A percentile compares a stretch with the other conserved stretches of the same genome.
Conservation (phyloP, 1,140 invertebrate species). For the Drosophila kikkawai region DNA sequence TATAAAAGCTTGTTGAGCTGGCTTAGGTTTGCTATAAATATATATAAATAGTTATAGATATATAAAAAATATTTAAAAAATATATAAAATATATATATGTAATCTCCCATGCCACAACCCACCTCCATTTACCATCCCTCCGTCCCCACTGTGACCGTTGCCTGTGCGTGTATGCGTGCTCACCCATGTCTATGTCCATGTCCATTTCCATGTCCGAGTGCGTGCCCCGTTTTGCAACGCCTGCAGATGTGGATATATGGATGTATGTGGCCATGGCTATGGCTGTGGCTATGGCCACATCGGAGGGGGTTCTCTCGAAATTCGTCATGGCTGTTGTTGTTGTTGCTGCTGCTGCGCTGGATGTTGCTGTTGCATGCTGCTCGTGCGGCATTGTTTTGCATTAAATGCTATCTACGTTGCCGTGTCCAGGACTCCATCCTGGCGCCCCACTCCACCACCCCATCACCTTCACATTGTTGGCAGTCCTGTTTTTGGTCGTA, state of each 20-base stretch:
- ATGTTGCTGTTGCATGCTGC: constrained; percentile 32
- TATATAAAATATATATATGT: too few relatives aligned
- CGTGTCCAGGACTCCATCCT: constrained; percentile 47
- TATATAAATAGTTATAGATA: too few relatives aligned
- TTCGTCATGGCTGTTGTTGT: constrained; percentile 64
- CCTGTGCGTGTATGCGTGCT: constrained; percentile 10
- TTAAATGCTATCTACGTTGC: constrained; percentile 75
- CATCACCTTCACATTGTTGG: constrained; percentile 15
- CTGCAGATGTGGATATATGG: constrained; percentile 65
- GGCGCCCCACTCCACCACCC: background rate
- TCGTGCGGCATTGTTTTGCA: constrained; percentile 63
- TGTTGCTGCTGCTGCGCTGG: constrained; percentile 13
- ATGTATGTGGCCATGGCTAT: constrained; percentile 19
- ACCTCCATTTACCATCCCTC: too few relatives aligned
- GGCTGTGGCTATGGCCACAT: constrained; percentile 9
- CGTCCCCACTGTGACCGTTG: background rate
- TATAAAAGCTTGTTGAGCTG: too few relatives aligned
- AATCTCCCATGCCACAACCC: too few relatives aligned
- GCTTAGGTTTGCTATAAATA: too few relatives aligned
- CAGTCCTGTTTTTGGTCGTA: constrained; percentile 64
- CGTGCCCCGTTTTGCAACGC: constrained; percentile 75
- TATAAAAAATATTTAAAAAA: too few relatives aligned
- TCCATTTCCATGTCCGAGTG: constrained; percentile 42
- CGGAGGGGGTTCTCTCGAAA: constrained; percentile 21
- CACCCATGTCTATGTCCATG: constrained; percentile 19